phyloP scores from a whole-genome alignment of 37 sponge, comb jelly and placozoan species.

The Aphrocallistes beatrix region DNA sequence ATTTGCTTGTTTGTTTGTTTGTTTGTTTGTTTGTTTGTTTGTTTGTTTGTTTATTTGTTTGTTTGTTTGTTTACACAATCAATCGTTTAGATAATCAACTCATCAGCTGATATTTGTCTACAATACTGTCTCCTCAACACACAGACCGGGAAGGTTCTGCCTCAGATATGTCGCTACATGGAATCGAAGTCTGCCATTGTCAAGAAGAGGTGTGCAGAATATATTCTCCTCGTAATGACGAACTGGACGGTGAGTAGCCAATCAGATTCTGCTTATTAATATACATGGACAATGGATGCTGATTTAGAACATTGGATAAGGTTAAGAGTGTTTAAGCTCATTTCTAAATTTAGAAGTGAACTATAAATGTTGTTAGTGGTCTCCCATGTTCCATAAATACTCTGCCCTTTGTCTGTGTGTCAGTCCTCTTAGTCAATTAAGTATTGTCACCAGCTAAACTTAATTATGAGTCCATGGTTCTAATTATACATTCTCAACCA shows the following conservation, averaged over 20 bases:
- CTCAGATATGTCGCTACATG: neutral
- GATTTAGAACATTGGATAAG: no score
- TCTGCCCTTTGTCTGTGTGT: no score
- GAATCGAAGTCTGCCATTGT: neutral
- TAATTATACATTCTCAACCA: no score
- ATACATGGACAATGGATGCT: no score
- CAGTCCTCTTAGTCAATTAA: no score
- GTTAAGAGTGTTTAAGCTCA: no score
- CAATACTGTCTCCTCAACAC: conserved; percentile 17
- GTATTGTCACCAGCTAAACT: no score
- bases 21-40: neutral
- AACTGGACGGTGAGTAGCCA: conserved; percentile 3
- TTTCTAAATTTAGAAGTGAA: no score
- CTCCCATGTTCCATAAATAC: no score
- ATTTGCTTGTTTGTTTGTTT: neutral
- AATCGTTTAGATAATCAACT: conserved; percentile 5
- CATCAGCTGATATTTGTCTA: neutral
- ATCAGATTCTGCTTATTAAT: no score
- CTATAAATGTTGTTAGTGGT: no score
- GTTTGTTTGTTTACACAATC: neutral
- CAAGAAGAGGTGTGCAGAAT: neutral
- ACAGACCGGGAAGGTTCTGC: neutral
- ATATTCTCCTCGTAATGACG: neutral
- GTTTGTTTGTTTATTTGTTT: neutral
- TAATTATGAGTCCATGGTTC: no score